A percentile compares a stretch with the other conserved stretches of the same genome.
phyloP scores from a whole-genome alignment of 2,888 invertebrate genomes.

The Lochmaea crataegi region DNA sequence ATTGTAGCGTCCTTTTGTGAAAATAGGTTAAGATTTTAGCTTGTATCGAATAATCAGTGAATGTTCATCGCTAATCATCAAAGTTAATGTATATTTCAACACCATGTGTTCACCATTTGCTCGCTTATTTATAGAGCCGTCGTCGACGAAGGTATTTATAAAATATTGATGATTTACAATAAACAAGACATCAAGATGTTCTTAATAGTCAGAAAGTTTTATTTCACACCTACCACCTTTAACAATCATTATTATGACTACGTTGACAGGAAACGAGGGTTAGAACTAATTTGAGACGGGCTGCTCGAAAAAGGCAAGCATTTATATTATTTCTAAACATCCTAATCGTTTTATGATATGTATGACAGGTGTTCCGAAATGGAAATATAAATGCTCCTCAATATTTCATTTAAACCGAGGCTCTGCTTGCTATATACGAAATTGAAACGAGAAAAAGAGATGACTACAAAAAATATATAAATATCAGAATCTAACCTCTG shows the following conservation, averaged over 20 bases:
- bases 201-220: constrained; percentile 46
- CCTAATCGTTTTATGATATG: constrained; percentile 42
- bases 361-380: constrained; percentile 40
- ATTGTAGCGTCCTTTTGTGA: no score
- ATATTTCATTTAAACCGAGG: constrained; percentile 26
- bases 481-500: background rate
- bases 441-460: constrained; percentile 9
- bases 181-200: constrained; percentile 43
- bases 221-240: constrained; percentile 42
- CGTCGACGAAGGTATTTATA: constrained; percentile 16
- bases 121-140: constrained; percentile 9
- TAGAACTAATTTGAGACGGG: constrained; percentile 44
- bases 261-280: constrained; percentile 50
- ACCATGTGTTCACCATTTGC: constrained; percentile 23
- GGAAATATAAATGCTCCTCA: constrained; percentile 33
- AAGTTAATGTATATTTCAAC: constrained; percentile 12
- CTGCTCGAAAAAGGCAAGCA: constrained; percentile 44
- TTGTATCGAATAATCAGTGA: background rate
- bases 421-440: constrained; percentile 10
- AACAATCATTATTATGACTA: constrained; percentile 47
- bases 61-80: background rate
- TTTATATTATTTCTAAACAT: constrained; percentile 47
- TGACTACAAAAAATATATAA: background rate
- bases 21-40: background rate
- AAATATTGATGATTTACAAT: constrained; percentile 25